Base-by-base conservation (phyloP, 2,113 vertebrate genomes). In the Anarrhichthys ocellatus region DNA sequence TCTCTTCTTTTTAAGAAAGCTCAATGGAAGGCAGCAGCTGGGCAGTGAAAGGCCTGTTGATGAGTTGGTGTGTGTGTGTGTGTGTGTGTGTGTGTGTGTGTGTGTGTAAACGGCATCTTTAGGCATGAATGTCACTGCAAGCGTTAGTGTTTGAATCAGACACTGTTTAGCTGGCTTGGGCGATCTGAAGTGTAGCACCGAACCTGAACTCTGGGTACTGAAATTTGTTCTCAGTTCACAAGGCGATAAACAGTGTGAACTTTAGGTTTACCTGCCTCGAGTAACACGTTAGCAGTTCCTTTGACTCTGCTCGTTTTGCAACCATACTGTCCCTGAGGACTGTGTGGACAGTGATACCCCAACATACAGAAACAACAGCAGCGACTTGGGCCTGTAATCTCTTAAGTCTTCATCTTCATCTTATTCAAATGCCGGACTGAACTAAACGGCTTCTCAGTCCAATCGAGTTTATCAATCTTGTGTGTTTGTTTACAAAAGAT, bases 31-130 rank as follows among this genome's bases (percentile, higher is more conserved):
- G 61, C 66, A 59, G 61, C 13, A 6, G 48, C 32, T 20, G 17
- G 44, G 34, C 14, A 64, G 36, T 85, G 75, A 88, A 73, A 79
- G 76, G 79, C 52, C 65, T 17, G 70, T 71, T 88, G 74, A 81
- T 76, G 72, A 62, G 34, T 27, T 15, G 9, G 48, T 20, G 48
- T 50, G 46, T 7, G 46, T 29, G 50, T 65, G 67, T 64, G 34
- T 29, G 65, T 10, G 52, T 10, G 52, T 11, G 52, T 22, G 52
- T 11, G 52, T 20, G 7, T 9, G 9, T 20, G 44, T 58, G 66
- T 58, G 66, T 67, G 29, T 34, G 63, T 13, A 13, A 27, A 46
- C 48, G 34, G 8, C 32, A 68, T 58, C 46, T 76, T n/a, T 71
- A 36, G 71, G 78, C 58, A 54, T 46, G 34, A 66, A 38, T 74